phyloP scores from a whole-genome alignment of 2,113 vertebrate genomes.

The Onychostruthus taczanowskii region DNA sequence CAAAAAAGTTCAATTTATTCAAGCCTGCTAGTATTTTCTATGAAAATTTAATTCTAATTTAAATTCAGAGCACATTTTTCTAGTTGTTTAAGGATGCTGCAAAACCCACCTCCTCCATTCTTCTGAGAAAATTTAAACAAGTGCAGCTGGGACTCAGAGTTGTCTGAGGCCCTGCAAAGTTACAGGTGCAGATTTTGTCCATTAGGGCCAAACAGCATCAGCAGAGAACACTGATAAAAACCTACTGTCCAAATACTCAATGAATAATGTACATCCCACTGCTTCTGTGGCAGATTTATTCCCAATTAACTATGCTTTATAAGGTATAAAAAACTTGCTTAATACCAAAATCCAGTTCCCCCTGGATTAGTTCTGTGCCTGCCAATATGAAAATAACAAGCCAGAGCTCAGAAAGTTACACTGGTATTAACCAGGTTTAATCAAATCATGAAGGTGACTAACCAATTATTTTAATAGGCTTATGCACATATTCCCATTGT shows the following conservation, averaged over 20 bases:
- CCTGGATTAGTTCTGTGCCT: neutral
- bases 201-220: neutral
- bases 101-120: neutral
- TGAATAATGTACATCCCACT: neutral
- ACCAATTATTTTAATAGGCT: neutral
- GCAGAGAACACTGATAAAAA: neutral
- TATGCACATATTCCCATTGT: neutral
- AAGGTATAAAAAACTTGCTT: conserved; percentile 17
- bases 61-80: neutral
- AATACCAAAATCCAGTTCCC: neutral
- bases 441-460: neutral
- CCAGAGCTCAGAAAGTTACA: neutral
- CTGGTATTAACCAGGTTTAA: neutral
- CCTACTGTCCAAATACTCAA: neutral
- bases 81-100: neutral
- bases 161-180: neutral
- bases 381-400: neutral
- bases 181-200: neutral
- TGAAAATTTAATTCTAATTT: conserved; percentile 28
- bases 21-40: neutral
- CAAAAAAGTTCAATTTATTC: neutral
- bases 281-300: conserved; percentile 3
- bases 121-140: neutral
- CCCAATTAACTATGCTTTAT: conserved; percentile 1
- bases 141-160: neutral